Evolutionary conservation across 2,797 vertebrate genomes (phyloP).

Genomic region (Geotrypetes seraphini): DNA sequence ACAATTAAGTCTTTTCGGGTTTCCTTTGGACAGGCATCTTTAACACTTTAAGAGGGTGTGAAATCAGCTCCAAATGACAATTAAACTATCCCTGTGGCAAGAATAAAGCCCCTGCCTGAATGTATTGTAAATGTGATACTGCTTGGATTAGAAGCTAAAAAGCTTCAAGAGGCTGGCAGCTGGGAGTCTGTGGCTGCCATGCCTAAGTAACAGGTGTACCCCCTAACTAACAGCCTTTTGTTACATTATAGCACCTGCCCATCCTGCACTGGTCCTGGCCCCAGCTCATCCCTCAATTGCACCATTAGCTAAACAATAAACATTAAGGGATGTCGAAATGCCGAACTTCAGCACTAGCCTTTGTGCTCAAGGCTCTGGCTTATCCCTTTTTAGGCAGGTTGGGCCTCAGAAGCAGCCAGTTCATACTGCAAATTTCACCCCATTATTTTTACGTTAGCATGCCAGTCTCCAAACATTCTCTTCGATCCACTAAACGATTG

Average conservation of each 20-base stretch:
- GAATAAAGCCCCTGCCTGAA: conserved; percentile 48
- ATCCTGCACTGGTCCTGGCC: background rate
- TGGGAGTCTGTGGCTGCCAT: conserved; percentile 21
- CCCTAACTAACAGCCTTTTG: background rate
- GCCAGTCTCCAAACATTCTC: too few species aligned
- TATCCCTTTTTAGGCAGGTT: too few species aligned
- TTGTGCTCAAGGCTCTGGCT: background rate
- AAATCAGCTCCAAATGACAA: conserved; percentile 58
- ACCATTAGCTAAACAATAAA: conserved; percentile 29
- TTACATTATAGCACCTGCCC: conserved; percentile 44
- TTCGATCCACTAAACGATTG: too few species aligned
- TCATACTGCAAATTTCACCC: conserved; percentile 26
- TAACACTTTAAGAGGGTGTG: conserved; percentile 47
- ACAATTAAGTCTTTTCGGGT: conserved; percentile 34
- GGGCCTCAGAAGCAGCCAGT: too few species aligned
- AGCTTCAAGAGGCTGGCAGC: conserved; percentile 29
- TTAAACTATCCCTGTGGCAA: conserved; percentile 17
- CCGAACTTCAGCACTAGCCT: conserved; percentile 3
- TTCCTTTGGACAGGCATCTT: conserved; percentile 37
- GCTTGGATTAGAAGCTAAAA: conserved; percentile 31
- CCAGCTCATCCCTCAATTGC: background rate
- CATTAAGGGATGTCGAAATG: conserved; percentile 1
- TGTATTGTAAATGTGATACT: conserved; percentile 45
- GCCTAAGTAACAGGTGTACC: conserved; percentile 48
- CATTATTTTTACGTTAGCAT: too few species aligned